Evolutionary conservation across 2,888 invertebrate genomes (phyloP), one percentile per base, ranked within the genome.

Genomic region (Habrosyne pyritoides): DNA sequence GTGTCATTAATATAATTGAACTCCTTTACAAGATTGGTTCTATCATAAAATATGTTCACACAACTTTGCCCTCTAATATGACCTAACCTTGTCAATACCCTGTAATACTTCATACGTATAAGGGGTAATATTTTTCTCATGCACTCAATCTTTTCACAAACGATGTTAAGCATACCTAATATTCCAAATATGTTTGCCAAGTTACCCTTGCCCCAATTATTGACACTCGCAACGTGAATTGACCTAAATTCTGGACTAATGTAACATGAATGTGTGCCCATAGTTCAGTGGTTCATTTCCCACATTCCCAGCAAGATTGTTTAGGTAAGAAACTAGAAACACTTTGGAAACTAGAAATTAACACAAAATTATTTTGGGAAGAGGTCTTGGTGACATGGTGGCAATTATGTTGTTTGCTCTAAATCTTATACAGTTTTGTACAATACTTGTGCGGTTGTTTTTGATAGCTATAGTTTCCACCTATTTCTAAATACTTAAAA

Each of bases 121-220:
- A n/a, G n/a, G 12, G 18, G 8, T 18, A 42, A 42, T 42, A 18
- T 42, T 42, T 42, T 42, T 42, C 42, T 42, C 18, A 8, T 0
- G 18, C 50, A 50, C 50, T 50, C 30, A 50, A 30, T 50, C 10
- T 22, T 28, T 50, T 21, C 50, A 10, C 8, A 28, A 28, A 28
- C 6, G 10, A 28, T 50, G 42, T 50, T 18, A 28, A 21, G 10
- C 30, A 51, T 12, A 21, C 18, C 14, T 46, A 46, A n/a, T n/a
- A n/a, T n/a, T n/a, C n/a, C n/a, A n/a, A 22, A 24, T 33, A 22
- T 12, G 10, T 22, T 42, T 21, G 10, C 12, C 14, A 21, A 12
- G 30, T 21, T 18, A 58, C 14, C 59, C 59, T 61, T 61, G 63
- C 52, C 55, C 61, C 52, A 59, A 61, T 61, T 59, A 46, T 57